Evolutionary conservation across 2,113 vertebrate species (phyloP).

Genomic region (Lamprotornis superbus): DNA sequence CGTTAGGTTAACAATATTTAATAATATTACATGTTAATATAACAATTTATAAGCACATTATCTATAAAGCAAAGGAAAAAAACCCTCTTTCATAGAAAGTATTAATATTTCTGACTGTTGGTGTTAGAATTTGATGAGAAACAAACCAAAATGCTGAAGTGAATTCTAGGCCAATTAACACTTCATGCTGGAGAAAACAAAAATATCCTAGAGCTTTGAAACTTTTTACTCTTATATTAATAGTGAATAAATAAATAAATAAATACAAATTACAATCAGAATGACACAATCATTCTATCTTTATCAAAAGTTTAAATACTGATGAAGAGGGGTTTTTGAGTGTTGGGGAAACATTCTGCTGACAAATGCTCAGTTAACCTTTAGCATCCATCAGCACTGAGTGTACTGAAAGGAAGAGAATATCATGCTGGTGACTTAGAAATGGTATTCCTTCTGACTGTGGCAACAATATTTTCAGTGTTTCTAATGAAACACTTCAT

Average conservation of each 20-base stretch:
- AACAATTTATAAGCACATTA: neutral
- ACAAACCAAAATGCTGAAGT: neutral
- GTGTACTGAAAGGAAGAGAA: neutral
- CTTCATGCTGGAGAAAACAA: neutral
- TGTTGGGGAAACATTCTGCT: fast-evolving
- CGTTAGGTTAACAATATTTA: neutral
- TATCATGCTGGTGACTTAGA: neutral
- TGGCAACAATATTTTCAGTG: neutral
- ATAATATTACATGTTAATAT: neutral
- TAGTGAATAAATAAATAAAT: neutral
- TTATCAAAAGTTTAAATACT: neutral
- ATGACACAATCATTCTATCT: neutral
- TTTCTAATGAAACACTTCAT: neutral
- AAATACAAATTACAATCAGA: neutral
- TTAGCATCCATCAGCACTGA: neutral
- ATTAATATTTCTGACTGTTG: neutral
- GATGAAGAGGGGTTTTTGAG: neutral
- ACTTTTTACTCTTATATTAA: neutral
- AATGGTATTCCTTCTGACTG: neutral
- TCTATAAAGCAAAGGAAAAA: neutral
- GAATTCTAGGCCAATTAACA: neutral
- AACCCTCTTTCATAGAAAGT: neutral
- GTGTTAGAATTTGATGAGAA: neutral
- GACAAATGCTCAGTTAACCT: neutral
- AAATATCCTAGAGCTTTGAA: neutral